Base-by-base conservation (phyloP, 2,888 invertebrate genomes). In the Arge pagana region DNA sequence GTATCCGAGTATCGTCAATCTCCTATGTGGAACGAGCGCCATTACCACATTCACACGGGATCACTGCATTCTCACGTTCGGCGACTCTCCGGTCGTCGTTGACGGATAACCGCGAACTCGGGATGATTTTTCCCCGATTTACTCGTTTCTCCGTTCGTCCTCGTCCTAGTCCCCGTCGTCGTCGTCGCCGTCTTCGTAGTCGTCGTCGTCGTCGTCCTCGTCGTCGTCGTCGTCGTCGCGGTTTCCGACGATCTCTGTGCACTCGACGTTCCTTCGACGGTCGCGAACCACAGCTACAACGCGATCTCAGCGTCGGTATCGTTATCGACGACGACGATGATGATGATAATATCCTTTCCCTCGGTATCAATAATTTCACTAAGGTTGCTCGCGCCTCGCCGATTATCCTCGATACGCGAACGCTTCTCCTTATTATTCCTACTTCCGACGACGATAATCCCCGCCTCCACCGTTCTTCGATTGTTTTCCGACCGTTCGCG, bases 21-120 rank as follows among this genome's bases (percentile, higher is more conserved):
- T 45, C 35, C 23, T 33, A 15, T 55, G 59, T 59, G 57, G 60
- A 56, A 67, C 62, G 62, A 59, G 67, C 72, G 66, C 67, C 67
- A 70, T 69, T 70, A 67, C 70, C 63, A 56, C 56, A 37, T 42
- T 45, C 41, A 35, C 28, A 41, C n/a, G n/a, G n/a, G n/a, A n/a
- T n/a, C n/a, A n/a, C n/a, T n/a, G n/a, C n/a, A n/a, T n/a, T n/a
- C n/a, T n/a, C n/a, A n/a, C n/a, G n/a, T n/a, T n/a, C n/a, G n/a
- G n/a, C n/a, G n/a, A n/a, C n/a, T n/a, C n/a, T n/a, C n/a, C n/a
- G 24, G 24, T 11, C 23, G 11, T 8, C 30, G 23, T 40, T 23
- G 33, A 35, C 26, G 48, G n/a, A 23, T 4, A 43, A 36, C 37
- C 13, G 10, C 41, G 39, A 37, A 40, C 18, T 41, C 42, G 40